phyloP scores from a whole-genome alignment of 2,113 vertebrate genomes.

The Marcusenius ussheri region DNA sequence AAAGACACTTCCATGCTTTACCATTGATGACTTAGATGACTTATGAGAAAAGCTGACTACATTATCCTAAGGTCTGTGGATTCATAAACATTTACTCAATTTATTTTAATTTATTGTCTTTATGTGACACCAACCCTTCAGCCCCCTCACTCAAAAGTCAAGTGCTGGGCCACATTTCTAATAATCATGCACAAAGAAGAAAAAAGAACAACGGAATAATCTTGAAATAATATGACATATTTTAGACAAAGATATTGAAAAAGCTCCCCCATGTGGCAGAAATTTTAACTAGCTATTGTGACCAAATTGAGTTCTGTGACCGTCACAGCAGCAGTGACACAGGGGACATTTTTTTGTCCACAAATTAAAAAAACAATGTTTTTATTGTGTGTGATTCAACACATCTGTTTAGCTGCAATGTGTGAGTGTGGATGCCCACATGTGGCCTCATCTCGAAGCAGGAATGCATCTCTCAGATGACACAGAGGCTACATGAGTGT shows the following conservation, averaged over 20 bases:
- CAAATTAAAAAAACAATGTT: background rate
- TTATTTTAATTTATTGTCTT: background rate
- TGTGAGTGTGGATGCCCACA: background rate
- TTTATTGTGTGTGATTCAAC: background rate
- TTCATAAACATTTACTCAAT: background rate
- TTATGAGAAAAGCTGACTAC: background rate
- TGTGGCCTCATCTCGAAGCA: background rate
- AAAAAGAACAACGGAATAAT: background rate
- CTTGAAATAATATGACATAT: background rate
- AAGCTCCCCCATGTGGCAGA: slow-evolving; percentile 12
- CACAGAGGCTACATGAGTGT: background rate
- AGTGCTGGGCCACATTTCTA: background rate
- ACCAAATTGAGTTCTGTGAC: background rate
- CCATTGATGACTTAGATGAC: background rate
- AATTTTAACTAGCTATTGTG: background rate
- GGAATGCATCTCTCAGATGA: background rate
- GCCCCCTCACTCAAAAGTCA: background rate
- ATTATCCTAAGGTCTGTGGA: background rate
- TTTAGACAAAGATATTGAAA: background rate
- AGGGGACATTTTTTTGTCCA: background rate
- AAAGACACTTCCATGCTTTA: background rate
- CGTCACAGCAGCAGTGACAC: background rate
- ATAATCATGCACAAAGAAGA: background rate
- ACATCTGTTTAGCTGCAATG: background rate
- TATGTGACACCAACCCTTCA: background rate